Base-by-base conservation (phyloP, 2,888 invertebrate genomes). In the Clistopyga incitator region DNA sequence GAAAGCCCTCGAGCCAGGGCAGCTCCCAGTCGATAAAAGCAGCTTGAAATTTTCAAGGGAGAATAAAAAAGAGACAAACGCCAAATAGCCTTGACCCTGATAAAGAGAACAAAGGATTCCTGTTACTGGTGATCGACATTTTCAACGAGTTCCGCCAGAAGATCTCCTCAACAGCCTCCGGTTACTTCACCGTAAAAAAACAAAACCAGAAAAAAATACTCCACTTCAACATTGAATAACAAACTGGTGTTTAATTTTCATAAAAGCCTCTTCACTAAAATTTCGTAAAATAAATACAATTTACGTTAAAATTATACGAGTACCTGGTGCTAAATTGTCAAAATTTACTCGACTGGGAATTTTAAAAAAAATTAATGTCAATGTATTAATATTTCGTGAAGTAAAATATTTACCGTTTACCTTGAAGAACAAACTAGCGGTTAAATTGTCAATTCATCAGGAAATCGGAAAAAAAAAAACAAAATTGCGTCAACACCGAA, bases 51-150 rank as follows among this genome's bases (percentile, higher is more conserved):
- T 10, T 74, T 38, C 13, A n/a, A 52, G 59, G 45, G 34, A 50
- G 29, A 74, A 47, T 47, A 68, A 67, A 45, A 34, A 71, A 52
- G 20, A 52, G 34, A 74, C 52, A 64, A 67, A 29, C 15, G n/a
- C 34, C 47, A 29, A 38, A n/a, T 61, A 78, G 56, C 82, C 85
- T 85, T 86, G 86, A 84, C 85, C 80, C 72, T 64, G 72, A 65
- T 77, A 74, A 52, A 70, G 64, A 68, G 45, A 15, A 82, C 81
- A 82, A 82, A 82, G 52, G 77, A 72, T 68, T 67, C n/a, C 8
- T 67, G 72, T 42, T 42, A 29, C 67, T 23, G 52, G 18, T 38
- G 52, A 74, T 82, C 81, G 65, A 77, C 77, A 67, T 34, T 72
- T 34, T 34, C 52, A 81, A 54, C 68, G 72, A 68, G 56, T 6